These are phyloP conservation scores for Centropus unirufus DNA, from an alignment of 2,113 vertebrate species.

Conservation along the genomic window DNA sequence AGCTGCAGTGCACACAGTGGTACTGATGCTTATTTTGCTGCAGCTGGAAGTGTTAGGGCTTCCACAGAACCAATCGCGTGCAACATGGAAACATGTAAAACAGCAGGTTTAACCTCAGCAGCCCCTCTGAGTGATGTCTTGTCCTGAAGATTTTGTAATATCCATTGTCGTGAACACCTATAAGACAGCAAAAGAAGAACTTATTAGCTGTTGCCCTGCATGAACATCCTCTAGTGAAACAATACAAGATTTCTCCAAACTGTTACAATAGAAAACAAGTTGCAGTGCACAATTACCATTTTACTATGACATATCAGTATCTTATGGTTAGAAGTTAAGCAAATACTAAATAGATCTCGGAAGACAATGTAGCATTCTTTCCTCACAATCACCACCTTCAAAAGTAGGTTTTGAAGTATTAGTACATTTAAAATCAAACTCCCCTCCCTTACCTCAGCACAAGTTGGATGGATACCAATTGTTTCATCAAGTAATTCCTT, in stretches of 20 bases:
- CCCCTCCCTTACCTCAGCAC: conserved; percentile 85
- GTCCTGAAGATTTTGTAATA: conserved; percentile 89
- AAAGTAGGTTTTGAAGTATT: background rate
- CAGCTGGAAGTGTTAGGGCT: conserved; percentile 9
- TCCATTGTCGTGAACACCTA: conserved; percentile 93
- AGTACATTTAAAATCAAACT: background rate
- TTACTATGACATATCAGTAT: background rate
- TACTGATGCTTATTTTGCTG: background rate
- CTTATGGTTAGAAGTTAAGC: background rate
- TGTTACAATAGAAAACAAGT: background rate
- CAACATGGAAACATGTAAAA: conserved; percentile 68
- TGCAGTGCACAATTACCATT: background rate
- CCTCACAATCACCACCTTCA: background rate
- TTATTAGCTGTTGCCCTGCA: background rate
- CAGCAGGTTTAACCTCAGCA: conserved; percentile 99
- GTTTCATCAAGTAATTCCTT: conserved; percentile 90
- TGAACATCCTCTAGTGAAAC: background rate
- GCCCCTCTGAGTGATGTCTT: conserved; percentile 83
- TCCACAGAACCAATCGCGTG: conserved; percentile 16
- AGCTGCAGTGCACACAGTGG: background rate
- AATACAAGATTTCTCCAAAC: background rate
- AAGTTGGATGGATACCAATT: conserved; percentile 96
- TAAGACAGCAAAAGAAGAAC: conserved; percentile 5
- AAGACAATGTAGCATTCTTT: background rate
- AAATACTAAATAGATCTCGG: background rate